Conservation (phyloP, 1,140 invertebrate genomes). For the Drosophila prosaltans region DNA sequence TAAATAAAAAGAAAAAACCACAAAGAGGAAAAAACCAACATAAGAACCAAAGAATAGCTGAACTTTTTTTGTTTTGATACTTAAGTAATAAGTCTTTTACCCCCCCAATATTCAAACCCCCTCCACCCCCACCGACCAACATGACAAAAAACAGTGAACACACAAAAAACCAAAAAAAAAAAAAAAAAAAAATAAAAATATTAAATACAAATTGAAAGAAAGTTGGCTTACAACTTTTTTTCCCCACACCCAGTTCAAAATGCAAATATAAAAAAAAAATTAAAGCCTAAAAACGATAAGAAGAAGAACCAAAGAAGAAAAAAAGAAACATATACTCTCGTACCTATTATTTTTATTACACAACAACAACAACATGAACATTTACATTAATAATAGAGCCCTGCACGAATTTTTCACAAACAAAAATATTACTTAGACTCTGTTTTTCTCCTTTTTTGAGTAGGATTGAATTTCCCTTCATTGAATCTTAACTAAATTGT, state of each 20-base stretch:
- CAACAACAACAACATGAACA: constrained; percentile 29
- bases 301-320: constrained; percentile 42
- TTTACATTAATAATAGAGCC: neutral
- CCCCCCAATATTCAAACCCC: neutral
- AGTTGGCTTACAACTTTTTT: constrained; percentile 48
- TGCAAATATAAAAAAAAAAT: constrained; percentile 61
- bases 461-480: no score
- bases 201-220: constrained; percentile 39
- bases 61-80: constrained; percentile 10
- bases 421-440: no score
- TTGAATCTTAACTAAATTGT: no score
- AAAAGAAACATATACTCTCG: constrained; percentile 38
- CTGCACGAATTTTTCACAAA: neutral
- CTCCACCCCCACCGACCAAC: neutral
- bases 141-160: constrained; percentile 9
- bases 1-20: constrained; percentile 33
- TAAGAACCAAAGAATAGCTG: neutral
- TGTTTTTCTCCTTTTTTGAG: no score
- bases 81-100: constrained; percentile 4
- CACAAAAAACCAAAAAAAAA: constrained; percentile 30
- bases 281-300: constrained; percentile 36
- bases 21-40: neutral
- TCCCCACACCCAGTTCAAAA: constrained; percentile 75
- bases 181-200: constrained; percentile 20
- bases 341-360: constrained; percentile 50